Evolutionary conservation across 37 sponge, comb jelly and placozoan genomes (phyloP), one percentile per base, ranked within the genome.

Genomic region (Bolinopsis microptera): DNA sequence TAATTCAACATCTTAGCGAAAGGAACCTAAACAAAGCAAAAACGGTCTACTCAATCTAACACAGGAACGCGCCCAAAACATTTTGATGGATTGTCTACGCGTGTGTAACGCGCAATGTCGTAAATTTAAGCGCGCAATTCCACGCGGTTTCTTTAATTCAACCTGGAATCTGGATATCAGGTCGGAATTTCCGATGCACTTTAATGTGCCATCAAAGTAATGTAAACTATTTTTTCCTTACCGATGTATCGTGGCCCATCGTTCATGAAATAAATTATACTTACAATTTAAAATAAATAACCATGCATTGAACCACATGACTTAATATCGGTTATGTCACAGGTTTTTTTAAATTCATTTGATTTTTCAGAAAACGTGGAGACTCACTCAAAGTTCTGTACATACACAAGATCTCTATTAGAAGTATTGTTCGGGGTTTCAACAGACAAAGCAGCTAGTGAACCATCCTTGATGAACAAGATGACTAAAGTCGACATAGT

Each of bases 351-450:
- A n/a, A n/a, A n/a, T n/a, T n/a, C n/a, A n/a, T n/a, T n/a, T n/a
- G n/a, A 48, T 13, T 39, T 40, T 30, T 86, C 90, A 86, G 90
- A 86, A 38, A 86, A 86, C 26, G 27, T 39, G 31, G 90, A 86
- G 26, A 86, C 90, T n/a, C 90, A 86, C 31, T 18, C 90, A 2
- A 39, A 86, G 90, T 86, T 86, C 90, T 86, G 90, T 86, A 86
- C 90, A 1, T 86, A 86, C 90, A 86, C 90, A n/a, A 86, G 90
- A n/a, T 38, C 90, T 2, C 61, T 86, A 13, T 27, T 86, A 31
- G 90, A 86, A 27, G 90, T 86, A 0, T 48, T 86, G 25, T 86
- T 86, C 39, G 90, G 90, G 28, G 90, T 86, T 0, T 86, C 90
- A 8, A 86, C 90, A 3, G 90, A 86, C 61, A 86, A 86, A 31